phyloP scores from a whole-genome alignment of 2,113 vertebrate species.

The Pycnonotus jocosus region DNA sequence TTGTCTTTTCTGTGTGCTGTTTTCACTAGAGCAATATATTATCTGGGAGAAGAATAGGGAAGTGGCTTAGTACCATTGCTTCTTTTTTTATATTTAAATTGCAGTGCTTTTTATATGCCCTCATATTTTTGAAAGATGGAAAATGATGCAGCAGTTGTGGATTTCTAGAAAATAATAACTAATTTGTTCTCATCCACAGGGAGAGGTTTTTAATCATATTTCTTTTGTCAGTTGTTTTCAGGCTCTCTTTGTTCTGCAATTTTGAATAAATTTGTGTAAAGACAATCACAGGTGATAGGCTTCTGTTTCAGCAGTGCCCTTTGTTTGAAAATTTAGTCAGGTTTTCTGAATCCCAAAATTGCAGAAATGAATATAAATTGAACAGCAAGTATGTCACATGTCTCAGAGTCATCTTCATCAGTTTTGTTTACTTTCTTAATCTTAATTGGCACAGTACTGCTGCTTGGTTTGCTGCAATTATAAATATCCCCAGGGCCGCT shows the following conservation, averaged over 20 bases:
- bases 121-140: neutral
- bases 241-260: neutral
- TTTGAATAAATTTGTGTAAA: neutral
- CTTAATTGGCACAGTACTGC: neutral
- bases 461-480: neutral
- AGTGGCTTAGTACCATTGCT: neutral
- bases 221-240: neutral
- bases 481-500: neutral
- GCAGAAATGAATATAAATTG: neutral
- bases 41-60: neutral
- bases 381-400: neutral
- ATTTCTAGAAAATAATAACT: neutral
- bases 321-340: neutral
- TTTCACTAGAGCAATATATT: neutral
- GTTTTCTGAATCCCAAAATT: neutral
- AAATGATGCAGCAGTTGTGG: neutral
- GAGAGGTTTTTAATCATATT: neutral
- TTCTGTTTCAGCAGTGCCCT: neutral
- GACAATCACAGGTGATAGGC: too few relatives aligned
- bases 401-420: neutral
- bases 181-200: neutral
- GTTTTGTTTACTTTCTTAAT: neutral
- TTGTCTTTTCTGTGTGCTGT: neutral
- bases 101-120: neutral
- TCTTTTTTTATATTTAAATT: neutral